These are phyloP conservation scores for Eupeodes luniger DNA, from an alignment of 2,888 invertebrate species.

Conservation along the genomic window DNA sequence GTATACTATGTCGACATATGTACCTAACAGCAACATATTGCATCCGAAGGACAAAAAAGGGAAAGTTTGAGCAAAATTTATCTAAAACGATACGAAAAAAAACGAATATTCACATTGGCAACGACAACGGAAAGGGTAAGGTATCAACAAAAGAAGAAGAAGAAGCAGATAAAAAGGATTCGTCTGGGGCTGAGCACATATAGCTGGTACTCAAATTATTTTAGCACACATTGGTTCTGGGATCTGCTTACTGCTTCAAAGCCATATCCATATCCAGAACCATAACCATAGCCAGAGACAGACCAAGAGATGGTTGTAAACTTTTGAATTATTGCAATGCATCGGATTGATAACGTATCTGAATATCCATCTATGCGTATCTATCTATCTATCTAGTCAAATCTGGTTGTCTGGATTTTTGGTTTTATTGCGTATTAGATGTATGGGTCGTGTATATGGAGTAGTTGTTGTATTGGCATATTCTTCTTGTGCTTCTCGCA, in stretches of 20 bases:
- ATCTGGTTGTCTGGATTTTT: slow-evolving; percentile 59
- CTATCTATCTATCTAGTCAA: neutral
- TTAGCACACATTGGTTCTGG: slow-evolving; percentile 19
- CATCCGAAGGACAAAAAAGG: slow-evolving; percentile 45
- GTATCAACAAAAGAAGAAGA: slow-evolving; percentile 15
- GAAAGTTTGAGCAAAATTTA: slow-evolving; percentile 57
- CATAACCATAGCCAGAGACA: neutral
- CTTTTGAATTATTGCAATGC: slow-evolving; percentile 74
- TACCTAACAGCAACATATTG: slow-evolving; percentile 16
- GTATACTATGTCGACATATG: slow-evolving; percentile 3
- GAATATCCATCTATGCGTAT: slow-evolving; percentile 38
- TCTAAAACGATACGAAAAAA: neutral
- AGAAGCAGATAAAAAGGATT: slow-evolving; percentile 39
- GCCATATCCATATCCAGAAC: neutral
- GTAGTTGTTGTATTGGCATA: neutral
- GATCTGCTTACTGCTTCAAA: neutral
- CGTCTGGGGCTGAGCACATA: slow-evolving; percentile 10
- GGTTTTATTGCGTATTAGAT: slow-evolving; percentile 68
- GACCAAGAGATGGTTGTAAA: slow-evolving; percentile 65
- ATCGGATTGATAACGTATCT: slow-evolving; percentile 67
- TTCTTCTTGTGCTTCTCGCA: slow-evolving; percentile 3
- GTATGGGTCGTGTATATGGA: slow-evolving; percentile 42
- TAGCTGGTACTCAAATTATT: slow-evolving; percentile 40
- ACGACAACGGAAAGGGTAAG: neutral
- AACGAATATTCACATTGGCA: neutral